Evolutionary conservation across 2,888 invertebrate genomes (phyloP), one percentile per base, ranked within the genome.

Genomic region (Drosophila dives): DNA sequence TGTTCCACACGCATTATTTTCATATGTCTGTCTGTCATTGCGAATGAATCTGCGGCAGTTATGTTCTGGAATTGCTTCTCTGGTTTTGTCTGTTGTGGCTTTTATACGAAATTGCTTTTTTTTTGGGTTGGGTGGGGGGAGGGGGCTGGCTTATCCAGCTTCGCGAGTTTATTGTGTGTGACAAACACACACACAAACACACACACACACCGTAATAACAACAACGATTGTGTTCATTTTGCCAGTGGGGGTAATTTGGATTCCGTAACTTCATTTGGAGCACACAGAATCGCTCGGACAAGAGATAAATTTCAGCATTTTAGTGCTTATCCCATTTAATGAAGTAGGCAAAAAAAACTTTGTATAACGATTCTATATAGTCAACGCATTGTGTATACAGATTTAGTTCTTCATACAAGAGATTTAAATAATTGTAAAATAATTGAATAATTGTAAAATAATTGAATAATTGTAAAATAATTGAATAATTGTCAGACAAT

Each of bases 51-150:
- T 85, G 88, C 71, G 88, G 81, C 75, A 71, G 70, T 67, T 76
- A 63, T 74, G 69, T 63, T 64, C 61, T 26, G 32, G 56, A 23
- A n/a, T 56, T 56, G 64, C 38, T 66, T 33, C 72, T 71, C 72
- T 73, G 86, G 86, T 72, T 83, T 69, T 80, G 83, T 80, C 80
- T 85, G 88, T 73, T 86, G 89, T 75, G 85, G 86, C 88, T 87
- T 89, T 86, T 76, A 76, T 77, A 75, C 70, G 76, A 89, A 86
- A 86, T 86, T 85, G 87, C 78, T 76, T 89, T 87, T 89, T 80
- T 74, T 51, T 23, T 3, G 2, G 12, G 6, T 5, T 23, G 23
- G 0, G 23, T 23, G 23, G 23, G 23, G 23, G 23, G 12, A 20
- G 7, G 62, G 51, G 2, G 17, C n/a, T 7, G 54, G 4, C 12